phyloP scores from a whole-genome alignment of 2,888 invertebrate species.

The Tachina fera region DNA sequence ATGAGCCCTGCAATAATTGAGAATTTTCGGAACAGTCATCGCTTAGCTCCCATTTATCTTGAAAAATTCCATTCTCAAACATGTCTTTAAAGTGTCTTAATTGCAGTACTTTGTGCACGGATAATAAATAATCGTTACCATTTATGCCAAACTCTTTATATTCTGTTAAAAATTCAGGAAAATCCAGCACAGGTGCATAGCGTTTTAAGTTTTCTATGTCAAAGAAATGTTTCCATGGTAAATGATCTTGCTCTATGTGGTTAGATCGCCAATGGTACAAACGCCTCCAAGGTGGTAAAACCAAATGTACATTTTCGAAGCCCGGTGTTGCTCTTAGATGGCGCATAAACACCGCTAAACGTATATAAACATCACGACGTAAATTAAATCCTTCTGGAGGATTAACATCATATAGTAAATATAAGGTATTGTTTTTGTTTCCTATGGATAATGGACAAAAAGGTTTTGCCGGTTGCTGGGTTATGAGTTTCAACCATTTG shows the following conservation, averaged over 20 bases:
- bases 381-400: slow-evolving; percentile 98
- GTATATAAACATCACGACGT: slow-evolving; percentile 96
- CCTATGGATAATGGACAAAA: slow-evolving; percentile 57
- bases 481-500: slow-evolving; percentile 41
- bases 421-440: slow-evolving; percentile 80
- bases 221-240: slow-evolving; percentile 94
- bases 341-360: slow-evolving; percentile 92
- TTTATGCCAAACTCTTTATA: slow-evolving; percentile 76
- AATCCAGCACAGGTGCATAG: slow-evolving; percentile 92
- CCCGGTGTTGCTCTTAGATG: slow-evolving; percentile 85
- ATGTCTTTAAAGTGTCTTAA: slow-evolving; percentile 94
- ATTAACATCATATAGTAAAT: slow-evolving; percentile 96
- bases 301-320: slow-evolving; percentile 85
- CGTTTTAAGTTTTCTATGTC: slow-evolving; percentile 89
- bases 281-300: slow-evolving; percentile 96
- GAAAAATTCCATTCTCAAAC: slow-evolving; percentile 91
- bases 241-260: slow-evolving; percentile 84
- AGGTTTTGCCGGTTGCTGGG: slow-evolving; percentile 17
- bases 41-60: slow-evolving; percentile 92
- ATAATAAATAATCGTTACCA: slow-evolving; percentile 77
- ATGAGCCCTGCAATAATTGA: slow-evolving; percentile 80
- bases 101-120: slow-evolving; percentile 90
- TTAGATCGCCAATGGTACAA: slow-evolving; percentile 94
- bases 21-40: slow-evolving; percentile 83
- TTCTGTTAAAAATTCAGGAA: slow-evolving; percentile 90